A percentile compares a stretch with the other conserved stretches of the same genome.
Evolutionary conservation across 1,140 invertebrate genomes (phyloP).

Genomic region (Panonychus citri): DNA sequence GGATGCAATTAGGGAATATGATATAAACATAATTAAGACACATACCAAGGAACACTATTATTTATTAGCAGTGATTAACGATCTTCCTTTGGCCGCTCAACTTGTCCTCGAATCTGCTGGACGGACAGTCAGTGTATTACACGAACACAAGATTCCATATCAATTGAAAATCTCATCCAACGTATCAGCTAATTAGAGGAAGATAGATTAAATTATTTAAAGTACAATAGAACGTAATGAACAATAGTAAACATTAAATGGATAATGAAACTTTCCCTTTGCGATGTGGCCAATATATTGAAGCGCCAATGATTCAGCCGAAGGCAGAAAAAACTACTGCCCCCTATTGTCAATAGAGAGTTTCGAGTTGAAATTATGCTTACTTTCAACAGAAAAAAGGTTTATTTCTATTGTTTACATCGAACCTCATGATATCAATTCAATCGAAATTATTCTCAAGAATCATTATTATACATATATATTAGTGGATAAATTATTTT

Average conservation of each 20-base stretch:
- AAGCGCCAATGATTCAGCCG: too few relatives aligned
- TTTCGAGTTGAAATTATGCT: too few relatives aligned
- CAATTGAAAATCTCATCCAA: background rate
- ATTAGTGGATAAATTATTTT: constrained; percentile 10
- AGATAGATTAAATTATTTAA: too few relatives aligned
- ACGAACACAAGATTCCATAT: background rate
- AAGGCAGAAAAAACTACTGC: too few relatives aligned
- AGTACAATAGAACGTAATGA: too few relatives aligned
- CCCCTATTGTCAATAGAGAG: too few relatives aligned
- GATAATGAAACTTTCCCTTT: too few relatives aligned
- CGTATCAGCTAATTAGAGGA: background rate
- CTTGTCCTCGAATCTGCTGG: background rate
- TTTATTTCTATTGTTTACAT: constrained; percentile 23
- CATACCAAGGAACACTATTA: background rate
- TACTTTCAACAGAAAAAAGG: constrained; percentile 38
- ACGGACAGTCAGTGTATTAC: background rate
- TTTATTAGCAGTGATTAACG: background rate
- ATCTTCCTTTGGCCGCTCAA: background rate
- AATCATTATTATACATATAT: constrained; percentile 17
- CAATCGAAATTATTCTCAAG: constrained; percentile 19
- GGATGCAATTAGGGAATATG: background rate
- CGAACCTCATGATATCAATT: too few relatives aligned
- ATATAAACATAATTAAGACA: background rate
- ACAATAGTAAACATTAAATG: too few relatives aligned
- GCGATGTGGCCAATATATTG: too few relatives aligned